phyloP scores from a whole-genome alignment of 2,888 invertebrate species.

The Panzeria rudis region DNA sequence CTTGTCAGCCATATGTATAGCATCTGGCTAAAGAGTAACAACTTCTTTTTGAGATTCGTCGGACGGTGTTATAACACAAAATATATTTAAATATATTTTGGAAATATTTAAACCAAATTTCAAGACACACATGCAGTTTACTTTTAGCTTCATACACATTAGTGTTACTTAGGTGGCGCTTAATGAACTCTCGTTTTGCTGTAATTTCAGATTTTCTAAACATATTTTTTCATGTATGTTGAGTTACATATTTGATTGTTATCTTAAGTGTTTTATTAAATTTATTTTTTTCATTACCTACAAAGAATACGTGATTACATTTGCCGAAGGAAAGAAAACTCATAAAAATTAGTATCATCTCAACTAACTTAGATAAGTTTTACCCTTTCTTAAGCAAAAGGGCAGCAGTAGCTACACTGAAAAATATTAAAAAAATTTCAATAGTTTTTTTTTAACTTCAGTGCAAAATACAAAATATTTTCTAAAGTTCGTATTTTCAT shows the following conservation, averaged over 20 bases:
- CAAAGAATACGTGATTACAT: slow-evolving; percentile 73
- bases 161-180: slow-evolving; percentile 69
- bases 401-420: background rate
- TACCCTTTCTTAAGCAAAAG: slow-evolving; percentile 1
- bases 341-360: slow-evolving; percentile 67
- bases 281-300: slow-evolving; percentile 74
- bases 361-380: slow-evolving; percentile 34
- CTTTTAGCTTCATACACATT: slow-evolving; percentile 10
- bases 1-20: too few relatives aligned
- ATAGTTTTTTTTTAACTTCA: too few relatives aligned
- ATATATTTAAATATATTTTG: slow-evolving; percentile 28
- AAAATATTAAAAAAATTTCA: background rate
- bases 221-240: slow-evolving; percentile 15
- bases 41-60: too few relatives aligned
- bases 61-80: too few relatives aligned
- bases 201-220: slow-evolving; percentile 22
- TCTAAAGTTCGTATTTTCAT: too few relatives aligned
- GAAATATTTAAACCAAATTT: slow-evolving; percentile 40
- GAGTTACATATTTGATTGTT: slow-evolving; percentile 63
- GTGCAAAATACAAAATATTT: too few relatives aligned
- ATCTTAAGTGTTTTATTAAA: slow-evolving; percentile 75
- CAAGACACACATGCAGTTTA: slow-evolving; percentile 21
- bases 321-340: slow-evolving; percentile 64
- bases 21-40: background rate
- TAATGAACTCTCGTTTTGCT: slow-evolving; percentile 61